A percentile compares a stretch with the other conserved stretches of the same genome.
These are phyloP conservation scores for Diogma glabrata DNA, from an alignment of 2,888 invertebrate species.

Conservation along the genomic window DNA sequence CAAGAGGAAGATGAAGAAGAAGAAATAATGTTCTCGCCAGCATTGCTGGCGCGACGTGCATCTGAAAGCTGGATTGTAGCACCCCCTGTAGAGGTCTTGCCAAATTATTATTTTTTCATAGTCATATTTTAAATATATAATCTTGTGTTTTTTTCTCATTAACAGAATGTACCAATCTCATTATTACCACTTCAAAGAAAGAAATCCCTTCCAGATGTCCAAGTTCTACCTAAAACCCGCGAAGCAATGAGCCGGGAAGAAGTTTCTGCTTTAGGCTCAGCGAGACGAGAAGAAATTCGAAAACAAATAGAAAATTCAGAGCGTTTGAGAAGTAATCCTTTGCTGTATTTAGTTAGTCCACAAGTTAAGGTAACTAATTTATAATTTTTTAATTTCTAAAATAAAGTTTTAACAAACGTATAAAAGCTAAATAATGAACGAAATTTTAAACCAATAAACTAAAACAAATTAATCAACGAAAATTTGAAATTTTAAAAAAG, in stretches of 20 bases:
- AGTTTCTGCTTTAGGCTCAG: constrained; percentile 86
- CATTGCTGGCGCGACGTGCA: constrained; percentile 72
- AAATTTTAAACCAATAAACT: no score
- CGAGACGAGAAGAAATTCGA: constrained; percentile 87
- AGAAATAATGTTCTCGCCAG: constrained; percentile 77
- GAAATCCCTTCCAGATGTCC: constrained; percentile 94
- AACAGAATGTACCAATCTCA: constrained; percentile 60
- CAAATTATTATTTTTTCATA: neutral
- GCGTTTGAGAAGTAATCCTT: constrained; percentile 85
- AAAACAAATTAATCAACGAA: no score
- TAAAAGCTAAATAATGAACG: no score
- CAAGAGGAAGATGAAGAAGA: constrained; percentile 71
- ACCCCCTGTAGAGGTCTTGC: constrained; percentile 69
- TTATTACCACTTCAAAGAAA: constrained; percentile 66
- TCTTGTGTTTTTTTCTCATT: neutral
- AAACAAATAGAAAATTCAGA: constrained; percentile 84
- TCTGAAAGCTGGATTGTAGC: constrained; percentile 85
- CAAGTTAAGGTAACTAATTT: constrained; percentile 74
- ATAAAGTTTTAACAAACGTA: no score
- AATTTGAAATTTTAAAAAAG: no score
- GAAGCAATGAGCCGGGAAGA: constrained; percentile 89
- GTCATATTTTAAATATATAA: neutral
- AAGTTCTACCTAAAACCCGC: constrained; percentile 67
- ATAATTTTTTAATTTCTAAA: neutral
- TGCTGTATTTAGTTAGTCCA: constrained; percentile 92